phyloP scores from a whole-genome alignment of 2,888 invertebrate species.

The Patella ulyssiponensis region DNA sequence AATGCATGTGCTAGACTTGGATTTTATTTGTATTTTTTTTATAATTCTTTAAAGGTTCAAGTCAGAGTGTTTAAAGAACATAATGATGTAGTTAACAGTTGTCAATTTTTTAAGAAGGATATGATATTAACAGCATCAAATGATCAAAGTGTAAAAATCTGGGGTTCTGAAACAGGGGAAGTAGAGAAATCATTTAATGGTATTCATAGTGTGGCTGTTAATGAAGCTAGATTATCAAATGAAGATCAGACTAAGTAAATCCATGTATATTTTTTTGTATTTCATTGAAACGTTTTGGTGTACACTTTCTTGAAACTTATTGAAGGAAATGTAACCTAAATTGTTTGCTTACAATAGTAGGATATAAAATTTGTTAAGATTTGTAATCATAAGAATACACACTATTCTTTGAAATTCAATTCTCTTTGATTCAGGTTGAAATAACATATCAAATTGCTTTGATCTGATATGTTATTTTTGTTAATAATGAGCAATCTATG shows the following conservation, averaged over 20 bases:
- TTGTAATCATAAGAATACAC: no score
- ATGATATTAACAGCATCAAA: slow-evolving; percentile 62
- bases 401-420: no score
- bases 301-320: neutral
- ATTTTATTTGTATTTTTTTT: neutral
- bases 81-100: slow-evolving; percentile 62
- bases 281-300: slow-evolving; percentile 15
- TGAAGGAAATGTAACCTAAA: no score
- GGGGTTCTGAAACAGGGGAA: slow-evolving; percentile 58
- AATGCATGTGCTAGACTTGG: no score
- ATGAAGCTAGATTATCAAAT: slow-evolving; percentile 48
- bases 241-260: slow-evolving; percentile 49
- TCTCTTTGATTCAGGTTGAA: no score
- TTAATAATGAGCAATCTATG: no score
- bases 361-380: no score
- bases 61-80: slow-evolving; percentile 68
- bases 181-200: slow-evolving; percentile 52
- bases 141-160: slow-evolving; percentile 64
- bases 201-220: slow-evolving; percentile 52
- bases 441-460: no score
- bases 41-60: slow-evolving; percentile 55
- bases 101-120: slow-evolving; percentile 60
- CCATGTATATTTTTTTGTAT: neutral
- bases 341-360: no score
- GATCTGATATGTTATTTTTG: no score